Evolutionary conservation across 2,113 vertebrate genomes (phyloP).

Genomic region (Gavia stellata): DNA sequence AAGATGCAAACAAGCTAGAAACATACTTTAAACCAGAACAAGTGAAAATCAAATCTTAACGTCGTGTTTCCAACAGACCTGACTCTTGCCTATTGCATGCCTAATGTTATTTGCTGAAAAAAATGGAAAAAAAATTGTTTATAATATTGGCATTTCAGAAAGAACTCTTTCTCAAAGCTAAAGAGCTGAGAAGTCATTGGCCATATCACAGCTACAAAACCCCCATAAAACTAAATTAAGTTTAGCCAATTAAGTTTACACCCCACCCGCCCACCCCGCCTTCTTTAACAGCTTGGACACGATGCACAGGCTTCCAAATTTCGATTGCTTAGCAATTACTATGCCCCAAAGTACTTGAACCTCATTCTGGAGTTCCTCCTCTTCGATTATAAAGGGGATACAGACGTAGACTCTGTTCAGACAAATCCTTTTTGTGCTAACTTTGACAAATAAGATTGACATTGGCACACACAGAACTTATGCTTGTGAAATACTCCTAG

Average conservation of each 20-base stretch:
- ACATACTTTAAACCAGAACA: background rate
- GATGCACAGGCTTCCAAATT: background rate
- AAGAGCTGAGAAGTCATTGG: background rate
- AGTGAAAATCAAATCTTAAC: background rate
- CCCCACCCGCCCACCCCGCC: no score
- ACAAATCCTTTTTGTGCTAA: background rate
- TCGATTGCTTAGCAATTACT: background rate
- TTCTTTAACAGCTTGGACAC: background rate
- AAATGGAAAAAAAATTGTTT: background rate
- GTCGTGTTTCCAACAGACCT: background rate
- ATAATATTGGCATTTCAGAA: background rate
- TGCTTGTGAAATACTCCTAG: background rate
- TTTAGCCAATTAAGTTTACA: background rate
- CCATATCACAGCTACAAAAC: background rate
- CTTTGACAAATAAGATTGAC: background rate
- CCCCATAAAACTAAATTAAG: background rate
- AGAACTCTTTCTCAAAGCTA: background rate
- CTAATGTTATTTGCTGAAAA: background rate
- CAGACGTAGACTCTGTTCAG: background rate
- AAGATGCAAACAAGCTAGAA: background rate
- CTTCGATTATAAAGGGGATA: background rate
- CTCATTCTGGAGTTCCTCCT: background rate
- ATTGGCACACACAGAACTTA: background rate
- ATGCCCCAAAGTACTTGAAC: background rate
- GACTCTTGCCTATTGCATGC: background rate